Base-by-base conservation (phyloP, 2,888 invertebrate species). In the Romanomermis culicivorax region DNA sequence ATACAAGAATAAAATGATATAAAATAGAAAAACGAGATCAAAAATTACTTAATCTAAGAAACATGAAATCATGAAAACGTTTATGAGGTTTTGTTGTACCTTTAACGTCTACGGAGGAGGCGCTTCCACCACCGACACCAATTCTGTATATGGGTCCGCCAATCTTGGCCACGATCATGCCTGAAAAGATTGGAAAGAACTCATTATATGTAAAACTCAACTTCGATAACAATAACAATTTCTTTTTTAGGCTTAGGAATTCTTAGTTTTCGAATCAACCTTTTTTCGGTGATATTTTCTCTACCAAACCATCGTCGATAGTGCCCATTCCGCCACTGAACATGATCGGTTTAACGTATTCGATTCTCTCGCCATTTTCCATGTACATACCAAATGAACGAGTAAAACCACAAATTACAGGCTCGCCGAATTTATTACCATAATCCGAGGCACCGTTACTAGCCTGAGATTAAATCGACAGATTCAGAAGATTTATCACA, bases 351-450 rank as follows among this genome's bases (percentile, higher is more conserved):
- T 97, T 97, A 14, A 95, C 82, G 76, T 85, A 97, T 70, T 97
- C 95, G 55, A 83, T 79, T 55, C 89, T 76, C 59, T 79, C 76
- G 20, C 77, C 77, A 45, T 60, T 59, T 0, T 75, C 74, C 55
- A 61, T 62, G 14, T 61, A 59, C 63, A 26, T 72, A 1, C 93
- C 93, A 69, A 85, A 95, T 0, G 89, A 83, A 54, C 91, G 78
- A 0, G 83, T 82, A 70, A 93, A 95, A 3, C 95, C 95, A 64
- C 77, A 73, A 59, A 95, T 78, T 1, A 95, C 77, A 0, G 95
- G 95, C 70, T 97, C 95, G 0, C 93, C 95, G 72, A 95, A 97
- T 74, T 97, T 95, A 71, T 97, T 97, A 4, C 95, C 95, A 70
- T 95, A 97, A 70, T 97, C 95, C 0, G 91, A 91, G 2, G 93